A percentile compares a stretch with the other conserved stretches of the same genome.
These are phyloP conservation scores for Drosophila virilis DNA, from an alignment of 1,140 invertebrate genomes.

Conservation along the genomic window DNA sequence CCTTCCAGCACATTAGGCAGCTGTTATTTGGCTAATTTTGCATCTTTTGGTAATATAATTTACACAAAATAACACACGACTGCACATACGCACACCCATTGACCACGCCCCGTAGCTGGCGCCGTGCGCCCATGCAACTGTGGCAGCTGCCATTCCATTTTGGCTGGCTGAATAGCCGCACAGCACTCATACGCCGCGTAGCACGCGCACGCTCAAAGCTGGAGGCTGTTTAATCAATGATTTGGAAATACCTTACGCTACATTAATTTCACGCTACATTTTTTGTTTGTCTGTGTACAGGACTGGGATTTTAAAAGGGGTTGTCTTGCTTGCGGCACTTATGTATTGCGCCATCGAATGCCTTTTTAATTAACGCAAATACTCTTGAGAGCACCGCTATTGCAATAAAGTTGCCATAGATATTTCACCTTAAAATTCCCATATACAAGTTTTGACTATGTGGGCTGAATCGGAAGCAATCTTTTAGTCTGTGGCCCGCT, in stretches of 20 bases:
- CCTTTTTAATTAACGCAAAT: conserved; percentile 10
- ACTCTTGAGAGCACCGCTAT: background rate
- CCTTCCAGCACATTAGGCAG: conserved; percentile 73
- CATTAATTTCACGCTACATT: conserved; percentile 69
- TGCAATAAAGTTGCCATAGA: background rate
- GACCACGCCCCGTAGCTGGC: conserved; percentile 13
- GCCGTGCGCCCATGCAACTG: conserved; percentile 35
- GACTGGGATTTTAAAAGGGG: conserved; percentile 14
- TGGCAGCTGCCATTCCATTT: conserved; percentile 49
- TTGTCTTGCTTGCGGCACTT: background rate
- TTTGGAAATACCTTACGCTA: conserved; percentile 77
- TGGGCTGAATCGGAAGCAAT: background rate
- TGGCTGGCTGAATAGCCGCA: conserved; percentile 45
- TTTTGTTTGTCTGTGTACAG: background rate
- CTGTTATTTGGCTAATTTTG: conserved; percentile 81
- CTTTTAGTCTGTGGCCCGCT: background rate
- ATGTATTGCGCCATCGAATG: conserved; percentile 1
- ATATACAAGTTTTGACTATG: background rate
- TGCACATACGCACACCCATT: conserved; percentile 51
- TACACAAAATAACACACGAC: conserved; percentile 80
- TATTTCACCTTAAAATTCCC: background rate
- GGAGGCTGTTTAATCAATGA: conserved; percentile 68
- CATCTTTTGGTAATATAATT: conserved; percentile 80
- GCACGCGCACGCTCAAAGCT: conserved; percentile 25
- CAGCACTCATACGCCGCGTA: conserved; percentile 67